These are phyloP conservation scores for Pangasius macronema DNA, from an alignment of 2,797 vertebrate genomes.

Conservation along the genomic window DNA sequence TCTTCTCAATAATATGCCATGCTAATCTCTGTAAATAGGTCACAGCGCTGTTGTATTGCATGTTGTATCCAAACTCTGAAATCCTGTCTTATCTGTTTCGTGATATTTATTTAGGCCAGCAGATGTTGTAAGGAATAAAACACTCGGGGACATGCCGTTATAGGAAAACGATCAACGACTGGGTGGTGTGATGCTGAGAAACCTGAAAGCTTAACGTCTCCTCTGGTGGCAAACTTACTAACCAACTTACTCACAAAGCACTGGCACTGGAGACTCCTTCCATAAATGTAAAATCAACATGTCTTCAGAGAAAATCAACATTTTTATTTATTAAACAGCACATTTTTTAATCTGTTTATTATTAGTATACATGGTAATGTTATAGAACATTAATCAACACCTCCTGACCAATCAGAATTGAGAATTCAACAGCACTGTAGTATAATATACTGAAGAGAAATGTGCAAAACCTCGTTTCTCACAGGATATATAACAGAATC, in stretches of 20 bases:
- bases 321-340: no score
- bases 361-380: background rate
- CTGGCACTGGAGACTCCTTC: background rate
- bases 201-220: background rate
- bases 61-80: background rate
- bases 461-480: no score
- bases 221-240: background rate
- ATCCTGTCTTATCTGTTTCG: background rate
- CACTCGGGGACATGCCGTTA: background rate
- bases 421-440: background rate
- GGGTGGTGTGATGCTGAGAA: background rate
- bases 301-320: no score
- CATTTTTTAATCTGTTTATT: no score
- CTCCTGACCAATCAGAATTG: background rate
- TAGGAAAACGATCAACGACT: background rate
- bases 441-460: no score
- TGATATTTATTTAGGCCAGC: background rate
- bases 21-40: conserved; percentile 2
- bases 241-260: background rate
- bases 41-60: background rate
- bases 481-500: no score
- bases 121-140: background rate
- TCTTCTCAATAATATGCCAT: background rate
- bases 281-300: background rate
- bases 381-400: background rate